These are phyloP conservation scores for Brachypteracias leptosomus DNA, from an alignment of 2,113 vertebrate species.

Conservation along the genomic window DNA sequence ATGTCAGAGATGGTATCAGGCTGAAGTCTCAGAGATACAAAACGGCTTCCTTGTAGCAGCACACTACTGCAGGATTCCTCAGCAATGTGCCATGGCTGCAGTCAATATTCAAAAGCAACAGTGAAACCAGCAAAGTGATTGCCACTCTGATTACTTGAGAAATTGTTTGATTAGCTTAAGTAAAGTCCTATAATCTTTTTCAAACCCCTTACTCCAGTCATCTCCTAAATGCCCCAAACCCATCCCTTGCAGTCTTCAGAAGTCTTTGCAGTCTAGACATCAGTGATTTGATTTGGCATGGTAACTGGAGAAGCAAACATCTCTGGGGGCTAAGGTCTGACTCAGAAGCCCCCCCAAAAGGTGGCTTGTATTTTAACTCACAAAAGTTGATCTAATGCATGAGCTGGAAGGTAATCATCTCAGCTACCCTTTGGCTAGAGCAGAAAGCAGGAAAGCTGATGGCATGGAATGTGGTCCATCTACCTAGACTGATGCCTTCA, in stretches of 20 bases:
- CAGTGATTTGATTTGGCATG: not conserved
- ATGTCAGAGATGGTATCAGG: not conserved
- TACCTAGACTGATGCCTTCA: not conserved
- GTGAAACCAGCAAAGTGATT: not conserved
- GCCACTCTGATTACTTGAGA: not conserved
- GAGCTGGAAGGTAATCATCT: not conserved
- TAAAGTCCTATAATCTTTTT: not conserved
- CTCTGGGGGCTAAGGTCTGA: not conserved
- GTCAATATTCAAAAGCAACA: not conserved
- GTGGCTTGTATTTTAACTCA: not conserved
- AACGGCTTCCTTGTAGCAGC: not conserved
- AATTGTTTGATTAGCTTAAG: not conserved
- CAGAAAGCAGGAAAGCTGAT: not conserved
- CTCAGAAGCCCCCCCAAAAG: not conserved
- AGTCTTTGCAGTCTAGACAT: not conserved
- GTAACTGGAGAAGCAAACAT: not conserved
- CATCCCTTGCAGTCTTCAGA: not conserved
- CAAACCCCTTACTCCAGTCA: not conserved
- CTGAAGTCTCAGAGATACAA: not conserved
- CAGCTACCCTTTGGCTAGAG: not conserved
- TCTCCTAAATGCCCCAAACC: not conserved
- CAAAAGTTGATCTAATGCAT: not conserved
- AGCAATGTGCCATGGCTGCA: not conserved
- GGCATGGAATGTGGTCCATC: not conserved
- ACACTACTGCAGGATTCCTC: not conserved